A percentile compares a stretch with the other conserved stretches of the same genome.
These are phyloP conservation scores for Clarias magur DNA, from an alignment of 2,113 vertebrate species.

Conservation along the genomic window DNA sequence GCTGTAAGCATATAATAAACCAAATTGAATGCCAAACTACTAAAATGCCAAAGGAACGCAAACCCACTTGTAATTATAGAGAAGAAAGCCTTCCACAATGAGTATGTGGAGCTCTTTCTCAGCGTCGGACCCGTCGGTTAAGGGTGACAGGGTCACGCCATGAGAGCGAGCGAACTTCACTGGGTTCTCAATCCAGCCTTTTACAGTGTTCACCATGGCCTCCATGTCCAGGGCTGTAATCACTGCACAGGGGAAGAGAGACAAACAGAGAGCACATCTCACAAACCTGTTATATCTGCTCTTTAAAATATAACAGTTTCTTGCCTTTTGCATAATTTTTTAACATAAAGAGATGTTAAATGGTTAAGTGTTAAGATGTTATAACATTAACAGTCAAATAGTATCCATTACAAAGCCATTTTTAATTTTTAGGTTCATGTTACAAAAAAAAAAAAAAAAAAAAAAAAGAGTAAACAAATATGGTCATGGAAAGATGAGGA, in stretches of 20 bases:
- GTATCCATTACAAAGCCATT: slow-evolving; percentile 5
- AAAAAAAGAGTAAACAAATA: slow-evolving; percentile 38
- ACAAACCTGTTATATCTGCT: slow-evolving; percentile 44
- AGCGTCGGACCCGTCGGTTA: slow-evolving; percentile 57
- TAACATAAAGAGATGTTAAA: slow-evolving; percentile 30
- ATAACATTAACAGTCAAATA: slow-evolving; percentile 17
- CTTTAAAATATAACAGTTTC: slow-evolving; percentile 3
- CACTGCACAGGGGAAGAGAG: slow-evolving; percentile 65
- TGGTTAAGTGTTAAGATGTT: slow-evolving; percentile 29
- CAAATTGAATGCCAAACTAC: background rate
- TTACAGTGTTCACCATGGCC: slow-evolving; percentile 76
- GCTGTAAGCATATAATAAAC: background rate
- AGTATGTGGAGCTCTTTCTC: slow-evolving; percentile 81
- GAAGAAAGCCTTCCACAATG: slow-evolving; percentile 92
- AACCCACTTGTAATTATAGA: slow-evolving; percentile 86
- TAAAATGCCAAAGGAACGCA: background rate
- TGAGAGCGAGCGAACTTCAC: slow-evolving; percentile 80
- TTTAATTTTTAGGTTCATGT: slow-evolving; percentile 40
- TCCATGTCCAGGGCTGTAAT: slow-evolving; percentile 80
- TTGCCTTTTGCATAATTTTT: background rate
- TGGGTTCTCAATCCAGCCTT: slow-evolving; percentile 79
- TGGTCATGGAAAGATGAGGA: slow-evolving; percentile 52
- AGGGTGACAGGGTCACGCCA: slow-evolving; percentile 68
- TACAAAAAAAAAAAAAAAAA: slow-evolving; percentile 6
- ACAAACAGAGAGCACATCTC: slow-evolving; percentile 52